phyloP scores from a whole-genome alignment of 2,888 invertebrate species.

The Dendrolimus pini region DNA sequence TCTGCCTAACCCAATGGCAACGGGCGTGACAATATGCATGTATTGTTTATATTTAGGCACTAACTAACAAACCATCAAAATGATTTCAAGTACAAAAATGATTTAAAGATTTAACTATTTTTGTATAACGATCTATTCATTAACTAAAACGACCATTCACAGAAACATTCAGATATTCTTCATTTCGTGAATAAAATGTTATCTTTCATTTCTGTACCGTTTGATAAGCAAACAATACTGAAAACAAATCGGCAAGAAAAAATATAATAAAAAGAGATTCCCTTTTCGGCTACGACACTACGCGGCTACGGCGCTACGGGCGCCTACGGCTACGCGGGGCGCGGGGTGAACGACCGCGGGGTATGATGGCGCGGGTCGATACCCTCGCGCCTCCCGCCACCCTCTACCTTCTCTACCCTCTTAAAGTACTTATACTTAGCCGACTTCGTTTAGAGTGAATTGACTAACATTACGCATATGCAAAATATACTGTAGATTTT shows the following conservation, averaged over 20 bases:
- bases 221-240: constrained; percentile 9
- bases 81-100: too few species aligned
- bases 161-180: neutral
- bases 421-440: constrained; percentile 33
- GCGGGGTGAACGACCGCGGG: constrained; percentile 63
- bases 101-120: too few species aligned
- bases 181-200: neutral
- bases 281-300: constrained; percentile 28
- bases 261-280: constrained; percentile 25
- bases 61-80: too few species aligned
- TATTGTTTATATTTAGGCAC: too few species aligned
- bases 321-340: constrained; percentile 37
- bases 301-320: constrained; percentile 40
- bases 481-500: neutral
- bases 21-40: too few species aligned
- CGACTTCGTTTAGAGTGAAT: constrained; percentile 43
- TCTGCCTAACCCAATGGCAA: too few species aligned
- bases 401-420: constrained; percentile 19
- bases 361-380: constrained; percentile 61
- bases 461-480: neutral
- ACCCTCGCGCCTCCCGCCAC: constrained; percentile 31
- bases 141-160: too few species aligned
- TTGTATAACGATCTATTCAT: too few species aligned
- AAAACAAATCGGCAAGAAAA: constrained; percentile 27
- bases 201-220: neutral